Evolutionary conservation across 2,113 vertebrate genomes (phyloP), one percentile per base, ranked within the genome.

Genomic region (Austrofundulus limnaeus): DNA sequence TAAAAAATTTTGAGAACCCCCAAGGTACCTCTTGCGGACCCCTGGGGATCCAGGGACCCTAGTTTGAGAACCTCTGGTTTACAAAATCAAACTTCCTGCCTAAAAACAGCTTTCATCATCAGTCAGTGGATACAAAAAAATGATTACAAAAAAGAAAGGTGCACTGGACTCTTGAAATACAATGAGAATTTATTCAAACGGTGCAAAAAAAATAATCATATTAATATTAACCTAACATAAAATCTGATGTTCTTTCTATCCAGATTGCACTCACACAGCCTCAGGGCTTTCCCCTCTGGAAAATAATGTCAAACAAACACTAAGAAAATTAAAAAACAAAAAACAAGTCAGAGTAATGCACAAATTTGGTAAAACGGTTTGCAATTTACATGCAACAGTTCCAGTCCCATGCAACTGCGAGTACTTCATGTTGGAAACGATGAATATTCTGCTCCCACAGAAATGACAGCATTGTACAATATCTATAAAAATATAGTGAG

Each of bases 121-220:
- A 5, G 31, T 34, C 9, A 24, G 4, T 49, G 47, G 8, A 6
- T 23, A 48, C 21, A 47, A 17, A 8, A 12, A 3, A n/a, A 23
- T 28, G 47, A 0, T 19, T 12, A 2, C 48, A 57, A 67, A 64
- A 60, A 5, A 53, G 17, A 75, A 52, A 72, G 11, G 69, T 41
- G 21, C 71, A 0, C 3, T 43, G 13, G 13, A 8, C 68, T 73
- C 54, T 88, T 92, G 86, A 90, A 92, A 92, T 90, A 91, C 89
- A 88, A 92, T 88, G 84, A 91, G 75, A 90, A 91, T 92, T 93
- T 93, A 92, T 92, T 93, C 89, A 91, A 92, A 92, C 80, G 84
- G 90, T 93, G 92, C 90, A 92, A 92, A 93, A 91, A n/a, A 69
- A 55, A 74, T 59, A 70, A 77, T 61, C 38, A 88, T 55, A 70